Base-by-base conservation (phyloP, 1,140 invertebrate genomes). In the Hylyphantes graminicola region DNA sequence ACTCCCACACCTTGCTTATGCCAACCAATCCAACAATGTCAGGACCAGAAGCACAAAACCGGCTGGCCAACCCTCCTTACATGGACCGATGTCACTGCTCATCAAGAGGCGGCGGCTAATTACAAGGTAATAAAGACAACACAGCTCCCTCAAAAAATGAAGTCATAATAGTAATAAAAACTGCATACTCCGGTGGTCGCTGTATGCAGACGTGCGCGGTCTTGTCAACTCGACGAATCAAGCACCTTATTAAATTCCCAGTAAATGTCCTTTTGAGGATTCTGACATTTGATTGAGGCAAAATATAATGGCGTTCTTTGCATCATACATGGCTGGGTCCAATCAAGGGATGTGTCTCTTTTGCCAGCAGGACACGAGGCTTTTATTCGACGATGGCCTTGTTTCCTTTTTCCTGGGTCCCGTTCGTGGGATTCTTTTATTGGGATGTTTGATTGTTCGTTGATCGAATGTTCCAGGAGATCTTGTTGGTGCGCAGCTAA, bases 161-260 rank as follows among this genome's bases (percentile, higher is more conserved):
- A 35, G 50, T 61, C 35, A 35, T 35, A 35, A 35, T 35, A 65
- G 48, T 35, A 65, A 68, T 15, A 70, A 51, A 50, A 67, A 67
- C 11, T 35, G n/a, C 50, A 70, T 59, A 53, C 72, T 74, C 19
- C 63, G 75, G 65, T 65, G 67, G 54, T 54, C 51, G 57, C 57
- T 17, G 21, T 35, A 35, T 74, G 72, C 15, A 76, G 74, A 59
- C 59, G 74, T 76, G 74, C 21, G 74, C 54, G 74, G 63, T 19
- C 17, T 78, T 65, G 76, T 78, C 76, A 78, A 67, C 59, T 50
- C 51, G 63, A 9, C n/a, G n/a, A 61, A 61, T 76, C 55, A 76
- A 57, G 57, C 35, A 78, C 76, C 76, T 78, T 78, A 78, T 78
- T 78, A 78, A 77, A 78, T 78, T 78, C 76, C 76, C 55, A 55